Evolutionary conservation across 1,140 invertebrate genomes (phyloP).

Genomic region (Drosophila grimshawi): DNA sequence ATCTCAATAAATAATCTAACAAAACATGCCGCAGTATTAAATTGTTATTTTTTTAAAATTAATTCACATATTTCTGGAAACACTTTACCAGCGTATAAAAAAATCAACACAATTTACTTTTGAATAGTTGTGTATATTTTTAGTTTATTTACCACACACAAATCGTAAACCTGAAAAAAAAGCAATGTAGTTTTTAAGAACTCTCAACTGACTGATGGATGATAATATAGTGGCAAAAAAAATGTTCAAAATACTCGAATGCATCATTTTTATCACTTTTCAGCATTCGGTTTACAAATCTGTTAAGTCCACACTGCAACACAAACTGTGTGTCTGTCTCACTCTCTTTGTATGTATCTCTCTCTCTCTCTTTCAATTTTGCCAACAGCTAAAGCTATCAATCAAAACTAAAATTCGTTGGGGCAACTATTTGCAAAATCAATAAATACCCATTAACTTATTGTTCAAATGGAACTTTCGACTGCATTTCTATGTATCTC

Average conservation of each 20-base stretch:
- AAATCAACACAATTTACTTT: background rate
- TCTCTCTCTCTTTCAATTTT: conserved; percentile 9
- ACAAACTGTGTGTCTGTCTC: background rate
- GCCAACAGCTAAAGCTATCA: conserved; percentile 53
- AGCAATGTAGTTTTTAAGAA: conserved; percentile 20
- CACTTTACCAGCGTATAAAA: background rate
- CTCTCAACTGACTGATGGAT: background rate
- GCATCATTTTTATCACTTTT: conserved; percentile 45
- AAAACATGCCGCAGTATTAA: too few relatives aligned
- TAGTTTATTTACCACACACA: background rate
- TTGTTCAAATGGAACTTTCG: conserved; percentile 54
- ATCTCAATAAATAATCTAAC: too few relatives aligned
- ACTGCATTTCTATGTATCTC: conserved; percentile 47
- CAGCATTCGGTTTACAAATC: conserved; percentile 37
- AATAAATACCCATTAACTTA: conserved; percentile 78
- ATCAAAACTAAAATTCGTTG: conserved; percentile 62
- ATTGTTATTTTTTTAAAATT: background rate
- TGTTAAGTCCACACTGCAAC: conserved; percentile 36
- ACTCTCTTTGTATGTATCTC: background rate
- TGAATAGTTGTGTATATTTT: background rate
- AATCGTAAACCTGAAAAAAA: background rate
- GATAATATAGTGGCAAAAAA: background rate
- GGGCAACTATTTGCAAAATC: conserved; percentile 71
- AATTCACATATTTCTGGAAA: background rate
- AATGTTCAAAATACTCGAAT: conserved; percentile 9